Conservation (phyloP, 1,140 invertebrate genomes). For the Drosophila kepulauana region DNA sequence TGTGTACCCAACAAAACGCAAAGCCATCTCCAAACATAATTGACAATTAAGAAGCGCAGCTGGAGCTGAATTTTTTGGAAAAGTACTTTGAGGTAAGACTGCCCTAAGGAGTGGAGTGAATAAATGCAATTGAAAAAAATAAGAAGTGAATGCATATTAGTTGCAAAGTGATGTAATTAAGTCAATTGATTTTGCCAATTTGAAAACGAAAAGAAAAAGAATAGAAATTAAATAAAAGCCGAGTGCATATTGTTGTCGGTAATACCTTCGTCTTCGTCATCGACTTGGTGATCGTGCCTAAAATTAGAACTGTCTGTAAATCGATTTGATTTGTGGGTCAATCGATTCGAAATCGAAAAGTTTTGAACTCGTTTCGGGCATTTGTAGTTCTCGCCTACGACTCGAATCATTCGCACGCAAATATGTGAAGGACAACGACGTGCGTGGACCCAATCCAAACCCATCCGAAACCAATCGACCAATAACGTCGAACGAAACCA, state of each 20-base stretch:
- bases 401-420: slow-evolving; percentile 77
- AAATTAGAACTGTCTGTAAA: slow-evolving; percentile 55
- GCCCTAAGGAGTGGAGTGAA: background rate
- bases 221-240: slow-evolving; percentile 44
- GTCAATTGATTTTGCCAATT: slow-evolving; percentile 52
- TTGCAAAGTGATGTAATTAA: slow-evolving; percentile 72
- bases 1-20: slow-evolving; percentile 18
- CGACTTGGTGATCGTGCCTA: slow-evolving; percentile 40
- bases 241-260: slow-evolving; percentile 29
- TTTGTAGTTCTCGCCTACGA: slow-evolving; percentile 64
- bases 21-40: slow-evolving; percentile 33
- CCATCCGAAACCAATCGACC: slow-evolving; percentile 42
- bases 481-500: slow-evolving; percentile 33
- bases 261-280: slow-evolving; percentile 12
- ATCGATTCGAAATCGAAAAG: slow-evolving; percentile 79
- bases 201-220: slow-evolving; percentile 26
- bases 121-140: background rate
- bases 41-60: slow-evolving; percentile 34
- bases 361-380: slow-evolving; percentile 78
- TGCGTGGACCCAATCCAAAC: slow-evolving; percentile 53
- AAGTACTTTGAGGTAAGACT: slow-evolving; percentile 46
- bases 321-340: slow-evolving; percentile 77
- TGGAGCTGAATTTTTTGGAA: slow-evolving; percentile 41
- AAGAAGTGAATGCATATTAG: slow-evolving; percentile 28
- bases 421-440: slow-evolving; percentile 81